Base-by-base conservation (phyloP, 2,888 invertebrate genomes). In the Acanthopleura granulata region DNA sequence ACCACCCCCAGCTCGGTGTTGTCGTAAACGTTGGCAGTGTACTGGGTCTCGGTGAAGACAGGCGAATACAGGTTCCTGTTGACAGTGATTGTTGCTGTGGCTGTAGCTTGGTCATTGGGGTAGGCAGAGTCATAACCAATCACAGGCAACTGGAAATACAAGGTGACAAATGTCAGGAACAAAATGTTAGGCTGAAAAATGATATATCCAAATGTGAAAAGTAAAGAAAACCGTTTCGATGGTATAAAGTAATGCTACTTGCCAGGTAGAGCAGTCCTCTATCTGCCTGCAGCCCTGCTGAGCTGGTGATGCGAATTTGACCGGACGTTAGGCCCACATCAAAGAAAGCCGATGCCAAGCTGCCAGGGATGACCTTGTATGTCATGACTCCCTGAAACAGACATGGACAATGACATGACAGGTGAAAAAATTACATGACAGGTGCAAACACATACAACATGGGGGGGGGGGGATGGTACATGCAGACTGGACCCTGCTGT, bases 321-420 rank as follows among this genome's bases (percentile, higher is more conserved):
- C 89, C 88, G 61, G 82, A 81, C 18, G 76, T 78, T 18, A 74
- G 40, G 71, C 84, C 75, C 22, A 89, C 83, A 66, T 74, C 78
- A 79, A 88, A 88, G 80, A 86, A 84, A 18, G 86, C 79, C 15
- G 84, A 84, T 25, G 86, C 76, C 22, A 84, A 80, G 74, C 80
- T 83, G 0, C 85, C 84, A 50, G 75, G 75, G 27, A 82, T 3
- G 25, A 27, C 74, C 27, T 79, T 76, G 75, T 85, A 85, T 9
- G 75, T 49, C 12, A 86, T 78, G 25, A 74, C 27, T 4, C 83
- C 83, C 84, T 85, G 80, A 49, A 77, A 77, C 3, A 57, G 51
- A 51, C 51, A 51, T 51, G 18, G 51, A n/a, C n/a, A n/a, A n/a
- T n/a, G n/a, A n/a, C n/a, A n/a, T n/a, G 27, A 72, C 50, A 27